Percentiles rank a stretch among this genome's conserved stretches.
These are phyloP conservation scores for Caenorhabditis macrosperma DNA, from an alignment of 2,888 invertebrate species.

Conservation along the genomic window DNA sequence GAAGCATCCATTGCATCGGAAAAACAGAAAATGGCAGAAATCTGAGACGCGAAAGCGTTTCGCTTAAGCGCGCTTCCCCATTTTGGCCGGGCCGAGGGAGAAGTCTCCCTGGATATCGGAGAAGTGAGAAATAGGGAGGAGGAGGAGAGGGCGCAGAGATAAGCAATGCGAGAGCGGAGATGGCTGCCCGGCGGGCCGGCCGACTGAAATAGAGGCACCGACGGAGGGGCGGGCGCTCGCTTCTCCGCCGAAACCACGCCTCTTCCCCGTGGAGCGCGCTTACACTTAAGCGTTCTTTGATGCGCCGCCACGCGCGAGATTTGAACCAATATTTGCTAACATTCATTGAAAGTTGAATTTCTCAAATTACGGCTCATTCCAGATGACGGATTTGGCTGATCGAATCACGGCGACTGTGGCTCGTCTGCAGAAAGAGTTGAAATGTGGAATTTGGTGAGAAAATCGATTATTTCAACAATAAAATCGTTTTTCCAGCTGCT, in stretches of 20 bases:
- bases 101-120: constrained; percentile 5
- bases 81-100: constrained; percentile 1
- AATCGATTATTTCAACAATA: neutral
- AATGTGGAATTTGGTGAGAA: constrained; percentile 67
- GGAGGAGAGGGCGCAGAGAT: constrained; percentile 22
- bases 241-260: constrained; percentile 6
- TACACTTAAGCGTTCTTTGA: constrained; percentile 34
- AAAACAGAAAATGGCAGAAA: constrained; percentile 19
- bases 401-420: constrained; percentile 27
- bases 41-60: constrained; percentile 20
- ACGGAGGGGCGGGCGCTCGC: constrained; percentile 37
- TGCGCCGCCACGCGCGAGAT: constrained; percentile 23
- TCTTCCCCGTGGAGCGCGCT: constrained; percentile 46
- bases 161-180: constrained; percentile 37
- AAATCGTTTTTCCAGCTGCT: constrained; percentile 53
- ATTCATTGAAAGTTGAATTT: neutral
- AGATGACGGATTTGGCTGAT: constrained; percentile 39
- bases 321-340: constrained; percentile 7
- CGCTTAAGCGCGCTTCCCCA: constrained; percentile 17
- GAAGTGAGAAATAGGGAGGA: neutral
- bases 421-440: constrained; percentile 61
- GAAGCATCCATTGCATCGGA: neutral
- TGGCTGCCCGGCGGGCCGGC: constrained; percentile 45
- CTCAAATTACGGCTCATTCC: no score
- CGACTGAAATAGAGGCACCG: constrained; percentile 56